Percentiles rank a stretch among this genome's conserved stretches.
phyloP scores from a whole-genome alignment of 2,888 invertebrate species.

The Cataglyphis rosenhaueri region DNA sequence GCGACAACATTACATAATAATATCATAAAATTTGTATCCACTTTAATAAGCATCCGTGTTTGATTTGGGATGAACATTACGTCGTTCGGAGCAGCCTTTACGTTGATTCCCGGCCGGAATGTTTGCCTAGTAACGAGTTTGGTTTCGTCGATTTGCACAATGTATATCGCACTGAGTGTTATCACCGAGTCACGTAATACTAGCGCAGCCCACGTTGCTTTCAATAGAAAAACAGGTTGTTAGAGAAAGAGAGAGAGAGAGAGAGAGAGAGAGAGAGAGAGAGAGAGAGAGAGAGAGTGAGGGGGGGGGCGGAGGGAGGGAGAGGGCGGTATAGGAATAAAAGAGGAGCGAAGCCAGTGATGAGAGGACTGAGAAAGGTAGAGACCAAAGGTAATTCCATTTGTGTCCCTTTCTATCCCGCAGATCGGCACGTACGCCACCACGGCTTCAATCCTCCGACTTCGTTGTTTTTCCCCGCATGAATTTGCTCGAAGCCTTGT shows the following conservation, averaged over 20 bases:
- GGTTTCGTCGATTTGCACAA: conserved; percentile 30
- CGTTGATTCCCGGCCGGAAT: neutral
- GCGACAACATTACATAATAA: neutral
- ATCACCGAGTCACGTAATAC: conserved; percentile 28
- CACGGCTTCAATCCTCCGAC: conserved; percentile 15
- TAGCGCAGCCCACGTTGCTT: neutral
- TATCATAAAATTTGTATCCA: neutral
- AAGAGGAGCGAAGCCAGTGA: neutral
- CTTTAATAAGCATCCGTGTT: neutral
- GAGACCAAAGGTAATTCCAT: conserved; percentile 18
- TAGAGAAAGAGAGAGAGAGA: neutral
- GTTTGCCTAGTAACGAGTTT: conserved; percentile 31
- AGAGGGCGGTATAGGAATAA: neutral
- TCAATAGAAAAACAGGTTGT: conserved; percentile 27
- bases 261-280: neutral
- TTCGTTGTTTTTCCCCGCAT: conserved; percentile 65
- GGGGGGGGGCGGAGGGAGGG: no score
- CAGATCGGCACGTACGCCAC: conserved; percentile 5
- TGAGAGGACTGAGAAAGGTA: conserved; percentile 13
- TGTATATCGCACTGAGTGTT: neutral
- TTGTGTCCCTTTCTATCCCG: conserved; percentile 37
- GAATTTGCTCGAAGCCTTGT: conserved; percentile 72
- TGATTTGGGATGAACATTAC: neutral
- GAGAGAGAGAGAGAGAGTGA: neutral
- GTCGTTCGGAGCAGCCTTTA: neutral